Base-by-base conservation (phyloP, 2,888 invertebrate genomes). In the Cylindroiulus punctatus region DNA sequence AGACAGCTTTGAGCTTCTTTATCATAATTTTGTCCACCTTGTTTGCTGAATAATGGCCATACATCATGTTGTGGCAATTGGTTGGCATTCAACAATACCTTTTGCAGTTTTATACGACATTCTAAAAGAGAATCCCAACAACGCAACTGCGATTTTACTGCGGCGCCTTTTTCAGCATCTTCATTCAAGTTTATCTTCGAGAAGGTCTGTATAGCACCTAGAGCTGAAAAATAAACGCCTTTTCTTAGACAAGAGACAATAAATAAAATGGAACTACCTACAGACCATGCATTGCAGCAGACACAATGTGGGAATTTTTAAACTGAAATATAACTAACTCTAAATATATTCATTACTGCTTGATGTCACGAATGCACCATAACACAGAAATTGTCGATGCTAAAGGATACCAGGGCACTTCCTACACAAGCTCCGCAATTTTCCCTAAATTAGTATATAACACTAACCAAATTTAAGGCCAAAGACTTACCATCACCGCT, bases 91-190 rank as follows among this genome's bases (percentile, higher is more conserved):
- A 93, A 91, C 85, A 97, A 90, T 89, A 95, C 93, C 90, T 97
- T 96, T 90, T 98, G 98, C 36, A 97, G 91, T 90, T 96, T 95
- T 89, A 98, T 98, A 88, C 98, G 93, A 90, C 95, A 93, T 91
- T 98, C 97, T 36, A 98, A 90, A 5, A 98, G 90, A 86, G 93
- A 94, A 90, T 98, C 98, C 96, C 97, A 98, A 84, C 86, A 57
- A 86, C 90, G 88, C 8, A 91, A 87, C 87, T 91, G 91, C 87
- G 89, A 89, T 88, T 89, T 89, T 30, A 90, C 89, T 36, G 91
- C 91, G 86, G 89, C 89, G 36, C 91, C 91, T 88, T 91, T 91
- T 83, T 89, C 89, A 7, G 90, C 88, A 87, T 91, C 91, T 87
- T 89, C 89, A 44, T 88, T 87, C 19, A 88, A 87, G 84, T 89